Percentiles rank a stretch among this genome's conserved stretches.
Evolutionary conservation across 2,888 invertebrate species (phyloP).

Genomic region (Bursaphelenchus okinawaensis): DNA sequence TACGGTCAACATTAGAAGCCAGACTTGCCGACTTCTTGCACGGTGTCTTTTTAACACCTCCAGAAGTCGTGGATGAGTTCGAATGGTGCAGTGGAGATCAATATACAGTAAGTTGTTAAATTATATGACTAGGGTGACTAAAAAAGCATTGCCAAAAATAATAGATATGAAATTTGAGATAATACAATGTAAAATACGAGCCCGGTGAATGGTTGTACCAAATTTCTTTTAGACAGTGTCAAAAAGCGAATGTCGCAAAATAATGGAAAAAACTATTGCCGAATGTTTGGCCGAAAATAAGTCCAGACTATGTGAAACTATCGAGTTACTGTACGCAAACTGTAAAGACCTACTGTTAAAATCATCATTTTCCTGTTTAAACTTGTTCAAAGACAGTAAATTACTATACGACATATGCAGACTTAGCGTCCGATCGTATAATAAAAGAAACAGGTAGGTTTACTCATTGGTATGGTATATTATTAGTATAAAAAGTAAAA

Average conservation of each 20-base stretch:
- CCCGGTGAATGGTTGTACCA: too few relatives aligned
- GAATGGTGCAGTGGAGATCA: slow-evolving; percentile 30
- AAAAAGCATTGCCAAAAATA: neutral
- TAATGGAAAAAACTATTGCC: slow-evolving; percentile 23
- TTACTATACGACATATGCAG: slow-evolving; percentile 15
- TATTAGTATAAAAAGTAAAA: neutral
- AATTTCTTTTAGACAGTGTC: slow-evolving; percentile 22
- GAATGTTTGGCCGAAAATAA: slow-evolving; percentile 22
- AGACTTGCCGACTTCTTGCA: slow-evolving; percentile 41
- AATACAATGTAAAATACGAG: too few relatives aligned
- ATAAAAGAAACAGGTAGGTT: slow-evolving; percentile 8
- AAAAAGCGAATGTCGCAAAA: slow-evolving; percentile 5
- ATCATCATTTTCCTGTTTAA: slow-evolving; percentile 1
- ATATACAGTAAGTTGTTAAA: slow-evolving; percentile 11
- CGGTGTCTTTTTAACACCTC: slow-evolving; percentile 29
- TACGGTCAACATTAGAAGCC: slow-evolving; percentile 31
- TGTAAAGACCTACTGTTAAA: neutral
- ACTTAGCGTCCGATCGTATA: slow-evolving; percentile 5
- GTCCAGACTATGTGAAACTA: slow-evolving; percentile 11
- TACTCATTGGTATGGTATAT: neutral
- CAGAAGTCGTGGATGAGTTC: slow-evolving; percentile 15
- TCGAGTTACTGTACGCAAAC: slow-evolving; percentile 8
- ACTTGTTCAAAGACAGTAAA: slow-evolving; percentile 14
- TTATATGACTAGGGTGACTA: slow-evolving; percentile 1
- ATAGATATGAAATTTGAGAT: too few relatives aligned